These are phyloP conservation scores for Dione vanillae DNA, from an alignment of 2,888 invertebrate genomes.

Conservation along the genomic window DNA sequence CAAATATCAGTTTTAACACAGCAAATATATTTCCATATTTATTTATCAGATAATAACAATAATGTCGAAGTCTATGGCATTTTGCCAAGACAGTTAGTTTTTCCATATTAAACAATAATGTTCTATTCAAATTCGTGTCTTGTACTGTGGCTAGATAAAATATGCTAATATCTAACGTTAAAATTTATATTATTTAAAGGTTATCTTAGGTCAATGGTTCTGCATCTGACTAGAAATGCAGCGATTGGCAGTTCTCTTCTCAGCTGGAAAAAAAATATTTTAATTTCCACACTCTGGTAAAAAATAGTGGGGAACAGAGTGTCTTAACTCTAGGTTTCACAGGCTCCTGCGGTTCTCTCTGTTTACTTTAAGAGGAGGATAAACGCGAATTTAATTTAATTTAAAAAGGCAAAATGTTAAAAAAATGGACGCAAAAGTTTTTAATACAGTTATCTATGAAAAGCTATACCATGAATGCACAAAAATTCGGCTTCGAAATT, in stretches of 20 bases:
- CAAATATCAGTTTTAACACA: not conserved
- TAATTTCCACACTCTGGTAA: too few species aligned
- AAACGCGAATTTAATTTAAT: too few species aligned
- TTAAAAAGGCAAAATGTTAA: too few species aligned
- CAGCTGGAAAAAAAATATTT: too few species aligned
- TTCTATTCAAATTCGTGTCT: conserved; percentile 10
- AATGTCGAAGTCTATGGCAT: conserved; percentile 11
- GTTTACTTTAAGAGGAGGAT: too few species aligned
- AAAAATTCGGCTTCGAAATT: not conserved
- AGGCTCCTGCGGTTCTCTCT: too few species aligned
- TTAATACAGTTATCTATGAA: not conserved
- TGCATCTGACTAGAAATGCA: too few species aligned
- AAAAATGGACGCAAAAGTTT: too few species aligned
- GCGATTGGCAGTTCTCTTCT: too few species aligned
- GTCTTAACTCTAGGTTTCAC: too few species aligned
- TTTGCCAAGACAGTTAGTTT: conserved; percentile 17
- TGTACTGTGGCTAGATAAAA: not conserved
- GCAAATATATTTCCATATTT: conserved; percentile 3
- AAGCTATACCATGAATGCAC: not conserved
- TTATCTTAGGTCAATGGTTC: too few species aligned
- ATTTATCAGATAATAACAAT: conserved; percentile 15
- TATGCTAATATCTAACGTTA: conserved; percentile 1
- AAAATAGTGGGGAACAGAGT: too few species aligned
- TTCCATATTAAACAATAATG: conserved; percentile 13
- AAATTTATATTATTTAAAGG: conserved; percentile 8